phyloP scores from a whole-genome alignment of 53 echinoderm and acorn worm genomes.

The Holothuria scabra region DNA sequence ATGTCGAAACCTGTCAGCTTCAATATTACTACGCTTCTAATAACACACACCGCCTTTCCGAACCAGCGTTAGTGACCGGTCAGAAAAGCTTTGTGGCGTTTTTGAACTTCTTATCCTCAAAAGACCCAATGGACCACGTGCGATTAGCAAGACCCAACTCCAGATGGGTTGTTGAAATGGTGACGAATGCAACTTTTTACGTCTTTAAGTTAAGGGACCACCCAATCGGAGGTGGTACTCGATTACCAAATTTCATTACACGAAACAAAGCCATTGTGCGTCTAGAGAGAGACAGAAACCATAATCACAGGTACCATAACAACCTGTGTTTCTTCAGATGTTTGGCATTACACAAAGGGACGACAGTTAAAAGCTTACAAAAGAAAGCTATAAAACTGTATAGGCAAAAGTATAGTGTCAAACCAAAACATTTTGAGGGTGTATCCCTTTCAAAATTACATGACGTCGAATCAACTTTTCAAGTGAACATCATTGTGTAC shows the following conservation, averaged over 20 bases:
- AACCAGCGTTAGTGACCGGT: background rate
- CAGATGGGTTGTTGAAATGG: constrained; percentile 1
- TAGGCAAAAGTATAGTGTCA: background rate
- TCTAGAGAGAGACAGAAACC: background rate
- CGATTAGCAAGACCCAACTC: background rate
- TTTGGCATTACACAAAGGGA: constrained; percentile 20
- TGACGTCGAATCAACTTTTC: background rate
- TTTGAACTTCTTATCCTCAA: background rate
- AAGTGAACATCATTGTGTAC: constrained; percentile 12
- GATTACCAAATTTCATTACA: background rate
- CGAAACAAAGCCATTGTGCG: background rate
- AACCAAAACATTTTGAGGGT: background rate
- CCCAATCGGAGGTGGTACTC: background rate
- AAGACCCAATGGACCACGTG: constrained; percentile 3
- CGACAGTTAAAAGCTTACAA: too few species aligned
- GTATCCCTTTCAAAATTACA: background rate
- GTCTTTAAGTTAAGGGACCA: background rate
- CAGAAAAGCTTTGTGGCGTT: background rate
- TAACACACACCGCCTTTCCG: background rate
- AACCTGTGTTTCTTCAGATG: constrained; percentile 43
- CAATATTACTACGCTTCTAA: background rate
- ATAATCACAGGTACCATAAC: background rate
- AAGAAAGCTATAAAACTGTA: background rate
- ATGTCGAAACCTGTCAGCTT: too few species aligned
- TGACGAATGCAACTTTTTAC: too few species aligned